Evolutionary conservation across 2,888 invertebrate species (phyloP), one percentile per base, ranked within the genome.

Genomic region (Endomychus coccineus): DNA sequence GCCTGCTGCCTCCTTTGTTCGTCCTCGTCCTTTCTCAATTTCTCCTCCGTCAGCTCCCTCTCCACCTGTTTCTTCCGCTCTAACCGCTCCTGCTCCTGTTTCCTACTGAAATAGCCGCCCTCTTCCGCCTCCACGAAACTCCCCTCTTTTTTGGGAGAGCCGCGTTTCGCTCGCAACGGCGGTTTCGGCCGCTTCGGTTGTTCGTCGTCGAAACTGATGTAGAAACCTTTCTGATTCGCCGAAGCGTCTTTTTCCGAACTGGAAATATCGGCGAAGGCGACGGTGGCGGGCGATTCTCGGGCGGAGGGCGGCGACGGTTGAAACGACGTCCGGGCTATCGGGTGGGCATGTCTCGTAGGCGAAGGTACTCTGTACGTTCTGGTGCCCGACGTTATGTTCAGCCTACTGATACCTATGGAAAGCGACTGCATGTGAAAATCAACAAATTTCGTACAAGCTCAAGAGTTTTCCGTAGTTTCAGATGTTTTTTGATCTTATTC

Each of bases 171-270:
- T 46, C 90, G 71, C 34, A 91, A 68, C 10, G 88, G 87, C 2
- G 91, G 92, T 64, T 92, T 92, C 10, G 90, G 88, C 55, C 89
- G 74, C 60, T 86, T 87, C 10, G 90, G 89, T 53, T 81, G 80
- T 38, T 87, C 87, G 61, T 85, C 82, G 60, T 91, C 91, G 61
- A 95, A 91, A 32, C 90, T 87, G 58, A 95, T 89, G 65, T 94
- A 94, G 69, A 95, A 95, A 16, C 88, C 87, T 63, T 88, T 86
- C 61, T 87, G 84, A 41, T 69, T 71, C n/a, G n/a, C n/a, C 7
- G 64, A 63, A 21, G 64, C 52, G 15, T 55, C 55, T 16, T 65
- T 54, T 54, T 71, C 57, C 58, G 73, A 62, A 57, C 70, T 56
- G 55, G 74, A 67, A 51, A 62, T 54, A 50, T 60, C 62, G 34